phyloP scores from a whole-genome alignment of 2,888 invertebrate genomes.

The Trachelus stipa region DNA sequence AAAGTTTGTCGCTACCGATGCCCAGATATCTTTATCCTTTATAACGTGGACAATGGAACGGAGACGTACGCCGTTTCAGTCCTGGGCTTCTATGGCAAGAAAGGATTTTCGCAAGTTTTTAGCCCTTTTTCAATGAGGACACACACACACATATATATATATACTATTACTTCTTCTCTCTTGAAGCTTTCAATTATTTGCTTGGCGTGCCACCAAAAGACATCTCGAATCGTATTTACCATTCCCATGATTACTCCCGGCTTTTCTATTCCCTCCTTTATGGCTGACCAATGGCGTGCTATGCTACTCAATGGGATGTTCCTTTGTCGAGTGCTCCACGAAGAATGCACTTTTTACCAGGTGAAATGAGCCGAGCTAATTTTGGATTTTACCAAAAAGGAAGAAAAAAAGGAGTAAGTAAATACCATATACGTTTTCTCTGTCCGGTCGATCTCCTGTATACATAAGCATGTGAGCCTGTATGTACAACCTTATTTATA shows the following conservation, averaged over 20 bases:
- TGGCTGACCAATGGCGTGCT: conserved; percentile 57
- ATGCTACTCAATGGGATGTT: conserved; percentile 48
- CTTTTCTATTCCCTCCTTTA: conserved; percentile 43
- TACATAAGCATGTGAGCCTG: not conserved
- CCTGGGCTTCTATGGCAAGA: conserved; percentile 26
- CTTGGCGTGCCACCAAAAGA: conserved; percentile 43
- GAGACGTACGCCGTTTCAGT: conserved; percentile 16
- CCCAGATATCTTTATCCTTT: conserved; percentile 25
- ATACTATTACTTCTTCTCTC: conserved; percentile 15
- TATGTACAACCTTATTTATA: not conserved
- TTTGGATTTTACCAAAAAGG: conserved; percentile 34
- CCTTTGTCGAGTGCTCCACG: conserved; percentile 43
- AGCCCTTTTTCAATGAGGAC: not conserved
- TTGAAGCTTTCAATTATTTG: conserved; percentile 44
- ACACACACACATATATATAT: not conserved
- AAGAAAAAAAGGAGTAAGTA: conserved; percentile 36
- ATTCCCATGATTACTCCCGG: conserved; percentile 60
- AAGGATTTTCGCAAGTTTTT: conserved; percentile 49
- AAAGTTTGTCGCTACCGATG: conserved; percentile 38
- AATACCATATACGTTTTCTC: not conserved
- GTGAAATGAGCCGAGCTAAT: conserved; percentile 61
- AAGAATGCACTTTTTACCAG: conserved; percentile 53
- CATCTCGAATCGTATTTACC: conserved; percentile 58
- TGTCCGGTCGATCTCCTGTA: not conserved
- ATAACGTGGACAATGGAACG: conserved; percentile 14